phyloP scores from a whole-genome alignment of 2,888 invertebrate genomes.

The Arrhopalites spinosus region DNA sequence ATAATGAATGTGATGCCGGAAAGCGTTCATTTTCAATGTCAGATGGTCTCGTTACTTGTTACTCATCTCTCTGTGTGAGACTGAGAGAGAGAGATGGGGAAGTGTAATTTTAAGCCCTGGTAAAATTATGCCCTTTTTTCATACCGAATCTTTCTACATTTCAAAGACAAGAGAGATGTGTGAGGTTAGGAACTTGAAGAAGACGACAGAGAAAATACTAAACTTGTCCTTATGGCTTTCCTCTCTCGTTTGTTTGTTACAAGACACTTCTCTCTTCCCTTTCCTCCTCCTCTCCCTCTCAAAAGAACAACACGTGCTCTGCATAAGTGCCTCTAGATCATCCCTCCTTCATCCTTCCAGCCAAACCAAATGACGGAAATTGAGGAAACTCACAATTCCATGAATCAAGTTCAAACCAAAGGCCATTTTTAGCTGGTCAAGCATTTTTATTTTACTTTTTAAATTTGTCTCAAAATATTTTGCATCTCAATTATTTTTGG shows the following conservation, averaged over 20 bases:
- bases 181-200: neutral
- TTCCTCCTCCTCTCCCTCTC: neutral
- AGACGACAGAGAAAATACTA: neutral
- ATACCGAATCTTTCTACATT: neutral
- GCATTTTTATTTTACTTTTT: no score
- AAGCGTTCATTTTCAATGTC: conserved; percentile 20
- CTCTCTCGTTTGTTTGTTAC: neutral
- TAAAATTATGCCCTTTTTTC: conserved; percentile 8
- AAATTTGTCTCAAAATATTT: no score
- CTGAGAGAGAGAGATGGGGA: neutral
- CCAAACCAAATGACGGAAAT: neutral
- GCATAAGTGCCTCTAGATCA: conserved; percentile 20
- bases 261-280: conserved; percentile 1
- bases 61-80: neutral
- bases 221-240: neutral
- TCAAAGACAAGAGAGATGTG: neutral
- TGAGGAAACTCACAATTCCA: no score
- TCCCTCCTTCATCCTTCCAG: neutral
- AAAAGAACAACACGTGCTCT: conserved; percentile 12
- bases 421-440: no score
- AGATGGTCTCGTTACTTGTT: conserved; percentile 12
- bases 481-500: no score
- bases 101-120: conserved; percentile 18
- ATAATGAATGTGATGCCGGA: conserved; percentile 26
- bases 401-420: no score